Evolutionary conservation across 1,140 invertebrate genomes (phyloP).

Genomic region (Drosophila nasuta): DNA sequence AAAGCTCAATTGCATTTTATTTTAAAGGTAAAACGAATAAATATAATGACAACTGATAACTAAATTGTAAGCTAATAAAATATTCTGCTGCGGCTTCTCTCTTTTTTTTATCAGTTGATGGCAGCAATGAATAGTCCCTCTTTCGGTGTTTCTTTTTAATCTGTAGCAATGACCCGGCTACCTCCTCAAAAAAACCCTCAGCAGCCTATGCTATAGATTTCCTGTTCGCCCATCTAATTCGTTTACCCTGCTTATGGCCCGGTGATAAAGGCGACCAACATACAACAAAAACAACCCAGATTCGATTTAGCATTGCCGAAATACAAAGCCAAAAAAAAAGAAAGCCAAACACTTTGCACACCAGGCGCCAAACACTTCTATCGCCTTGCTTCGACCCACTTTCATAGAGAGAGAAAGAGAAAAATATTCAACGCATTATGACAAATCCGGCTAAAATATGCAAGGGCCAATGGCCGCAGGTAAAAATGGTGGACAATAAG

Average conservation of each 20-base stretch:
- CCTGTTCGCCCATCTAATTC: constrained; percentile 43
- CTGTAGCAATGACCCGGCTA: neutral
- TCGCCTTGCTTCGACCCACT: constrained; percentile 2
- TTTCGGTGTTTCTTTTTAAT: neutral
- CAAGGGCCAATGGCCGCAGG: constrained; percentile 74
- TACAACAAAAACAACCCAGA: constrained; percentile 36
- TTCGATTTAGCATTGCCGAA: constrained; percentile 66
- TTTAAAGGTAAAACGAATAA: neutral
- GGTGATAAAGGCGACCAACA: constrained; percentile 41
- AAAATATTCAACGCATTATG: constrained; percentile 82
- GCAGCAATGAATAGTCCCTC: constrained; percentile 13
- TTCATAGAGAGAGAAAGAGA: neutral
- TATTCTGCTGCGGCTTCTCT: constrained; percentile 15
- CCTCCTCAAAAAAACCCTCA: neutral
- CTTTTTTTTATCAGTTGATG: constrained; percentile 3
- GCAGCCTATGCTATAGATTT: constrained; percentile 42
- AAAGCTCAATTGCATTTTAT: neutral
- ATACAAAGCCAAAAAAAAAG: constrained; percentile 20
- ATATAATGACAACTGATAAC: constrained; percentile 1
- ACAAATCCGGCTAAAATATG: constrained; percentile 80
- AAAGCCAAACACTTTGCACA: constrained; percentile 62
- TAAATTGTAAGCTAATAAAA: constrained; percentile 9
- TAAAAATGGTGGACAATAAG: constrained; percentile 53
- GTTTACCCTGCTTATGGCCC: constrained; percentile 41
- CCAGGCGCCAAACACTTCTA: constrained; percentile 26